phyloP scores from a whole-genome alignment of 2,797 vertebrate species.

The Urosaurus nigricauda region DNA sequence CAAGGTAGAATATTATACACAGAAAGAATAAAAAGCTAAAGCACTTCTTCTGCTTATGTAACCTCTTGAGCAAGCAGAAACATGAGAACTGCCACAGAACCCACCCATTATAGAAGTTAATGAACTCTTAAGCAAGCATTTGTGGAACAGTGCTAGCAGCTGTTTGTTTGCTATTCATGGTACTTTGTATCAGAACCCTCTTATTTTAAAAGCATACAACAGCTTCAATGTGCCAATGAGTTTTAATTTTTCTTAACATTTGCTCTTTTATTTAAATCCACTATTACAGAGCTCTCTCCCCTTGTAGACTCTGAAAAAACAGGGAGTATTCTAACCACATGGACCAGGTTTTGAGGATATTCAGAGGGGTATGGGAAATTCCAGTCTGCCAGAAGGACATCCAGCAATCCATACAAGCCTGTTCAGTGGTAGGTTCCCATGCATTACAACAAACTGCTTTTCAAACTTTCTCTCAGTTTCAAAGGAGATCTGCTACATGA shows the following conservation, averaged over 20 bases:
- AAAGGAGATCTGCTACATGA: background rate
- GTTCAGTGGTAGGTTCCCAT: background rate
- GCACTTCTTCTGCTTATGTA: too few relatives aligned
- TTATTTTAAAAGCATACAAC: background rate
- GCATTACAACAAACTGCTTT: background rate
- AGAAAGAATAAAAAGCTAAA: too few relatives aligned
- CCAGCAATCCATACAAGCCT: too few relatives aligned
- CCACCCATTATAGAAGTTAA: background rate
- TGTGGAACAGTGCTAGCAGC: background rate
- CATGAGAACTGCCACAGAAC: background rate
- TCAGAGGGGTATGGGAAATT: too few relatives aligned
- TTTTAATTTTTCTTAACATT: background rate
- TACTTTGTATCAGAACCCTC: background rate
- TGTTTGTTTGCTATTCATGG: background rate
- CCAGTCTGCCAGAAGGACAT: too few relatives aligned
- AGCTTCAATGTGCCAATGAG: background rate
- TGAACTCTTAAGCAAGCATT: background rate
- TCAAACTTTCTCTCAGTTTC: background rate
- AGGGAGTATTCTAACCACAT: too few relatives aligned
- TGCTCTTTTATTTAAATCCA: too few relatives aligned
- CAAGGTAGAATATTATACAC: too few relatives aligned
- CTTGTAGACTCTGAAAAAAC: too few relatives aligned
- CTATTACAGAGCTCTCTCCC: too few relatives aligned
- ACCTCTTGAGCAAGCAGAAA: background rate
- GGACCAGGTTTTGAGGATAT: too few relatives aligned